Conservation (phyloP, 1,140 invertebrate genomes). For the Megalopta genalis region DNA sequence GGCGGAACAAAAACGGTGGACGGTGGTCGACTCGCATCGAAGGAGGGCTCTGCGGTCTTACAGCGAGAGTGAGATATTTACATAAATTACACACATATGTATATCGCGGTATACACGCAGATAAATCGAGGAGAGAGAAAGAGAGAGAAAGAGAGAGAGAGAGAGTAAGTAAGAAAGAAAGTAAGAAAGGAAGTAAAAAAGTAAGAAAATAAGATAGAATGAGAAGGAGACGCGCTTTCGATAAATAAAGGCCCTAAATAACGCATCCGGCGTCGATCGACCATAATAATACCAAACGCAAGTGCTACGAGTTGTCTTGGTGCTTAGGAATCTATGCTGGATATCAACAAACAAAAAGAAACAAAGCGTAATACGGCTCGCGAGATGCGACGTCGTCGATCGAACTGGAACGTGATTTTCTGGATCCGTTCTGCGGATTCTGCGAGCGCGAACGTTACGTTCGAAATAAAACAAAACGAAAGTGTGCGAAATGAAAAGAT, state of each 20-base stretch:
- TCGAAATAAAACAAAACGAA: too few species aligned
- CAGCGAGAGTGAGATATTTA: conserved; percentile 36
- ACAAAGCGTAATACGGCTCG: neutral
- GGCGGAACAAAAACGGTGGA: too few species aligned
- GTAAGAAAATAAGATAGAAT: too few species aligned
- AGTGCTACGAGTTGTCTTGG: conserved; percentile 37
- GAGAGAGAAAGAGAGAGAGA: neutral
- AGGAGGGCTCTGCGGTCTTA: conserved; percentile 8
- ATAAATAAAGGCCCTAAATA: conserved; percentile 6
- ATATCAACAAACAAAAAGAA: conserved; percentile 31
- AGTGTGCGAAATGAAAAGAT: too few species aligned
- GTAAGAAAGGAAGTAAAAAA: too few species aligned
- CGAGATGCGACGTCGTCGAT: too few species aligned
- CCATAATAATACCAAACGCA: conserved; percentile 24
- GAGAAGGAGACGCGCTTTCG: conserved; percentile 15
- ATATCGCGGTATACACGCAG: conserved; percentile 45
- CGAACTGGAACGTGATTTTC: too few species aligned
- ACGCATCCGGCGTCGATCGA: neutral
- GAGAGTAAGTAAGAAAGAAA: too few species aligned
- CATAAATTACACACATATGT: conserved; percentile 50
- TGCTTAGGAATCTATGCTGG: conserved; percentile 52
- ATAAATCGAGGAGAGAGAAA: conserved; percentile 20
- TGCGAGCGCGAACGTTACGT: too few species aligned
- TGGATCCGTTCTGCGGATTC: too few species aligned
- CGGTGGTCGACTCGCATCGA: neutral